phyloP scores from a whole-genome alignment of 2,113 vertebrate genomes.

The Phainopepla nitens region DNA sequence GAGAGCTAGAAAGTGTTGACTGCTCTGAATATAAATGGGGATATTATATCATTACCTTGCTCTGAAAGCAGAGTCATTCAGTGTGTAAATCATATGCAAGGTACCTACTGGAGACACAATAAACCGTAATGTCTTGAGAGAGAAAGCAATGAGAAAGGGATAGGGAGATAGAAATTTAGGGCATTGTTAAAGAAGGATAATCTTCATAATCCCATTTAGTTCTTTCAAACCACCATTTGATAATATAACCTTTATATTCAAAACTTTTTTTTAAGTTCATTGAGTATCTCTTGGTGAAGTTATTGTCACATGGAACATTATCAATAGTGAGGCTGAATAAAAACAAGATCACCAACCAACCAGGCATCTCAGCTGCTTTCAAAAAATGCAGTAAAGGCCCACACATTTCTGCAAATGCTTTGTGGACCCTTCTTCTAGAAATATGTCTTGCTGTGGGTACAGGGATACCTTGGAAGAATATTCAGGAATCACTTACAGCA shows the following conservation, averaged over 20 bases:
- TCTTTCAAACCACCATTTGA: slow-evolving; percentile 68
- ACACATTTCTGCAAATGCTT: not conserved
- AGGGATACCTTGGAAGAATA: not conserved
- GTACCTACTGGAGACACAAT: slow-evolving; percentile 79
- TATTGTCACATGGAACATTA: slow-evolving; percentile 32
- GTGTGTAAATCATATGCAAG: slow-evolving; percentile 76
- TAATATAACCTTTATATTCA: slow-evolving; percentile 68
- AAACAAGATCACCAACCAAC: not conserved
- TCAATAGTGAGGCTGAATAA: slow-evolving; percentile 29
- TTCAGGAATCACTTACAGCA: not conserved
- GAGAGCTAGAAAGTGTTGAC: slow-evolving; percentile 74
- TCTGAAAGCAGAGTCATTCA: slow-evolving; percentile 81
- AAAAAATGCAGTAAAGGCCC: not conserved
- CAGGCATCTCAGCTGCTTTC: not conserved
- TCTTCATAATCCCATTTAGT: slow-evolving; percentile 76
- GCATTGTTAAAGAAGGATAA: slow-evolving; percentile 76
- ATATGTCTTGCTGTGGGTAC: not conserved
- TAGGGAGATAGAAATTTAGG: slow-evolving; percentile 79
- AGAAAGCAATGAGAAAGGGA: slow-evolving; percentile 75
- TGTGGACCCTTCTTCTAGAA: not conserved
- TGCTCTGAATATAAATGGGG: slow-evolving; percentile 87
- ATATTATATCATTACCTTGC: slow-evolving; percentile 89
- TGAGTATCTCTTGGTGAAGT: slow-evolving; percentile 25
- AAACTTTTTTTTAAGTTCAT: slow-evolving; percentile 65
- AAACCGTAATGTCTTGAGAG: slow-evolving; percentile 83